Conservation (phyloP, 2,888 invertebrate species). For the Boloria euphrosyne region DNA sequence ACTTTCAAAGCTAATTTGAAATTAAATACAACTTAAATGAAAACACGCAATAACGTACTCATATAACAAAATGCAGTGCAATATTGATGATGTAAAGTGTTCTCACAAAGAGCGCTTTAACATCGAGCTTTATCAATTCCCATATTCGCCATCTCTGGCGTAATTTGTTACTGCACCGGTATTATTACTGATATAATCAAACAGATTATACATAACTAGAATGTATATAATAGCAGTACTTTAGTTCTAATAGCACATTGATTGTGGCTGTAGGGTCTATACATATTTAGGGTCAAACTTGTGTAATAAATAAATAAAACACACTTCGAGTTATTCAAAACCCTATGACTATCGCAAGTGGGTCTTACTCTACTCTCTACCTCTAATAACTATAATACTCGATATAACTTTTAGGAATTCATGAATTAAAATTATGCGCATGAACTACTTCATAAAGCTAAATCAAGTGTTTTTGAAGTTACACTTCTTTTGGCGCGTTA, state of each 20-base stretch:
- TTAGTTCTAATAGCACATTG: neutral
- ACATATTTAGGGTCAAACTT: too few species aligned
- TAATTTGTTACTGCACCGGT: neutral
- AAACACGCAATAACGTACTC: neutral
- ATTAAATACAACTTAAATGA: neutral
- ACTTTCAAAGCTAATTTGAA: too few species aligned
- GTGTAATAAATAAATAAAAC: too few species aligned
- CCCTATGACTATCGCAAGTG: too few species aligned
- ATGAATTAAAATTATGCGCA: too few species aligned
- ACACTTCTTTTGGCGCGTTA: too few species aligned
- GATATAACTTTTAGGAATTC: too few species aligned
- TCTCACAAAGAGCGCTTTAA: constrained; percentile 4
- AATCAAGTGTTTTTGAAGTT: too few species aligned
- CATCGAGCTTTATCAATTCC: constrained; percentile 15
- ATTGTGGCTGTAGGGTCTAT: neutral
- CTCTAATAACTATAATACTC: too few species aligned
- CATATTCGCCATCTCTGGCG: constrained; percentile 11
- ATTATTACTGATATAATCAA: constrained; percentile 1
- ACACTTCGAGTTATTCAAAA: too few species aligned
- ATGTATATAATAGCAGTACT: neutral
- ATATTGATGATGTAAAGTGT: constrained; percentile 10
- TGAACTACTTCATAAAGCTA: too few species aligned
- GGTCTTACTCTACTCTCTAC: too few species aligned
- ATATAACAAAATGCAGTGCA: neutral
- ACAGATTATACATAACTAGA: neutral